Percentiles rank a stretch among this genome's conserved stretches.
These are phyloP conservation scores for Uloborus plumipes DNA, from an alignment of 2,888 invertebrate genomes.

Conservation along the genomic window DNA sequence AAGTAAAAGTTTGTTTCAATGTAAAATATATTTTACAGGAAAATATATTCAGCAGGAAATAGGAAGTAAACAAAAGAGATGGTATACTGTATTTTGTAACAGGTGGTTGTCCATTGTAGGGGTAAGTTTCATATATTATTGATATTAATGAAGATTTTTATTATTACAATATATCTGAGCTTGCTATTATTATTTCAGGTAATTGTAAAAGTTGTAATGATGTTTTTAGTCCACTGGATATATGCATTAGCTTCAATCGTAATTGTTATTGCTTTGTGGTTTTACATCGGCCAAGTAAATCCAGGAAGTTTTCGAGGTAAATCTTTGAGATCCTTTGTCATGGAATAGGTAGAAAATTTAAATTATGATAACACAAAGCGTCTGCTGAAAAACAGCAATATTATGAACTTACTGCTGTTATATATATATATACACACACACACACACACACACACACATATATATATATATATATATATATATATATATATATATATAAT, in stretches of 20 bases:
- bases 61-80: conserved; percentile 91
- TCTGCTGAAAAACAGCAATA: no score
- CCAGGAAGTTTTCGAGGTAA: conserved; percentile 95
- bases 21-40: conserved; percentile 14
- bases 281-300: conserved; percentile 94
- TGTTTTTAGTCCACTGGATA: conserved; percentile 94
- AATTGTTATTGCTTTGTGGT: conserved; percentile 87
- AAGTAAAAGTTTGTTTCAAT: not conserved
- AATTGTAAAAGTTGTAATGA: conserved; percentile 86
- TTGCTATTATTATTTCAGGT: conserved; percentile 76
- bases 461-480: no score
- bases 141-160: not conserved
- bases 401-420: no score
- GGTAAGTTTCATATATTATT: conserved; percentile 76
- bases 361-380: not conserved
- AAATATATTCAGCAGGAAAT: conserved; percentile 70
- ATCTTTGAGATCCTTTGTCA: not conserved
- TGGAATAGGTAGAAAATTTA: not conserved
- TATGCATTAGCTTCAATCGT: conserved; percentile 88
- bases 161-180: not conserved
- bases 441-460: no score
- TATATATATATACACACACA: no score
- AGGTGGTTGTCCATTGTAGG: conserved; percentile 93
- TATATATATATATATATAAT: no score
- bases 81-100: conserved; percentile 95